Conservation (phyloP, 2,113 vertebrate species). For the Spilogale gracilis region DNA sequence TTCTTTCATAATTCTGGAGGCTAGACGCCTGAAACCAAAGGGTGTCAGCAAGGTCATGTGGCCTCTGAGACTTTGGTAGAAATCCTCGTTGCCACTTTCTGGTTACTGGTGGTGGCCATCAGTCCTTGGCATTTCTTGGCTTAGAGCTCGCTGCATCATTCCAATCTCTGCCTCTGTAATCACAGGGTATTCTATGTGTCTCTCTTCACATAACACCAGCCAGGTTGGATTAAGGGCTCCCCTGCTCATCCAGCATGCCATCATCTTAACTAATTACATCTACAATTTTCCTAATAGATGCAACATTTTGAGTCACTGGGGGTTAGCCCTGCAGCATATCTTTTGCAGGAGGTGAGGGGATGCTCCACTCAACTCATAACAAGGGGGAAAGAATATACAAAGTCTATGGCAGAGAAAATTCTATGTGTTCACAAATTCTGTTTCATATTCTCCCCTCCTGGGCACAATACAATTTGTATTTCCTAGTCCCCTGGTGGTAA, state of each 20-base stretch:
- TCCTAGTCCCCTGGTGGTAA: neutral
- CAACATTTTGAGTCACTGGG: neutral
- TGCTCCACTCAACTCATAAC: neutral
- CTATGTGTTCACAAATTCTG: neutral
- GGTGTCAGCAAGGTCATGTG: neutral
- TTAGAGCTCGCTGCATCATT: neutral
- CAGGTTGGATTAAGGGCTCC: neutral
- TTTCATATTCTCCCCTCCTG: neutral
- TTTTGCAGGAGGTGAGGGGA: rapidly evolving
- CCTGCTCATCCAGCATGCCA: neutral
- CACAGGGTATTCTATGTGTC: neutral
- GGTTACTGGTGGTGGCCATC: neutral
- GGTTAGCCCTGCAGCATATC: neutral
- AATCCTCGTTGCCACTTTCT: neutral
- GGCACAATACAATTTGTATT: constrained; percentile 8
- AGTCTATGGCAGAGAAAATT: neutral
- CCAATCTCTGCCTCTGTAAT: neutral
- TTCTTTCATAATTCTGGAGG: neutral
- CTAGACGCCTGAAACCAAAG: neutral
- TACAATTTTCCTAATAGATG: neutral
- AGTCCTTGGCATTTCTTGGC: neutral
- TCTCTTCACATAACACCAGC: neutral
- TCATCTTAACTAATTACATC: neutral
- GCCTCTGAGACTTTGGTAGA: neutral
- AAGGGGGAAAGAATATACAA: neutral